Base-by-base conservation (phyloP, 2,797 vertebrate species). In the Selene dorsalis region DNA sequence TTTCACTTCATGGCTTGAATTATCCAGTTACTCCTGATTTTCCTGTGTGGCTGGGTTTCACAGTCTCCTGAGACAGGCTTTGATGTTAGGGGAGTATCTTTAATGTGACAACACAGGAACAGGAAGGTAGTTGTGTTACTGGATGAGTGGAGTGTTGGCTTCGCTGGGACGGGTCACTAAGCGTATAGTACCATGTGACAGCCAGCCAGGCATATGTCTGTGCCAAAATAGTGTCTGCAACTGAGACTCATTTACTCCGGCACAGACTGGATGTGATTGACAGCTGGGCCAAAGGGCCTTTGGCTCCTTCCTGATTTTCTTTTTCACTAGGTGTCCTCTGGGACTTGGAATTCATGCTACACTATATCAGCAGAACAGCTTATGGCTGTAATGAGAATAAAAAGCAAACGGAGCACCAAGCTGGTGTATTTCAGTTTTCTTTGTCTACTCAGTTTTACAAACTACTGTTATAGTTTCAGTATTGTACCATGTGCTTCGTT, bases 271-370 rank as follows among this genome's bases (percentile, higher is more conserved):
- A 77, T 73, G 82, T 93, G 93, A 94, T 93, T 93, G 94, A 93
- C 93, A 94, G 93, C 75, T 84, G 67, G 82, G 90, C 93, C 88
- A 79, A 85, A 72, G 84, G 92, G 87, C 83, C 77, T 83, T 80
- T 89, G 88, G 90, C 90, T 91, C 88, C 79, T 75, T 88, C 85
- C 80, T 86, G 83, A 78, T 88, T 91, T 91, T 81, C 73, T 85
- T 86, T 90, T 91, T 90, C 86, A 87, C 82, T 82, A 39, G 88
- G 83, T 85, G 84, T 93, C 92, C 91, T 73, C 52, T 77, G 91
- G 88, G 91, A 92, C 79, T 86, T 80, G 73, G 82, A 89, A 84
- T 87, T 80, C 78, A 77, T 87, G 89, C 89, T 88, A 83, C 88
- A 79, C 83, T 87, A 80, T 88, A 91, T 90, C 87, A 92, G 77